Evolutionary conservation across 2,113 vertebrate species (phyloP), one percentile per base, ranked within the genome.

Genomic region (Poeciliopsis occidentalis): DNA sequence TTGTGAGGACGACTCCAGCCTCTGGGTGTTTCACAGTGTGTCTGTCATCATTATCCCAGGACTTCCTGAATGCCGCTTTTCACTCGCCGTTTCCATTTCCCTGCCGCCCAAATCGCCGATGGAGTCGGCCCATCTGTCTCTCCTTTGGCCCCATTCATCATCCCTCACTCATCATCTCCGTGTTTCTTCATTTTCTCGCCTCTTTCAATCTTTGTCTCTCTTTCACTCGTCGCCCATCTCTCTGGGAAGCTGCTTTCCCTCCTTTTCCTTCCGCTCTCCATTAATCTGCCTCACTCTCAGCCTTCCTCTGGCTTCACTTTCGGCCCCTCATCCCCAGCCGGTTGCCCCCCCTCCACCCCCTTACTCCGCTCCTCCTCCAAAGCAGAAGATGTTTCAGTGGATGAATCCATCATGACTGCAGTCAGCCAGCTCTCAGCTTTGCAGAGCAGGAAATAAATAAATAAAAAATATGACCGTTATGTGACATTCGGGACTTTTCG

Each of bases 61-160:
- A 81, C 73, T 86, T 70, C 1, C 0, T 79, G 63, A 87, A 67
- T 81, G 13, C 57, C 74, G 76, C 69, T 75, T 81, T 84, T 64
- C n/a, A 78, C 70, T 85, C 37, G 70, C 62, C 76, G 81, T 60
- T 66, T 77, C 73, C 41, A 71, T 79, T 76, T 82, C 76, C 80
- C 79, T 71, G 68, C 81, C 69, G n/a, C 65, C 73, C 51, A 67
- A 51, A 71, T 79, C 72, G 68, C 22, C 69, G 80, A 82, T 32
- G 34, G 69, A 84, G 74, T 6, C 4, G 7, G 63, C 54, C 85
- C 86, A 90, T 90, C 80, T 86, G 84, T 85, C 83, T 90, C 84
- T 71, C 62, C 63, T 62, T 83, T 3, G 80, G 71, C 78, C 22
- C 73, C 87, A 91, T 92, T 82, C 85, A 91, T 92, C 92, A 91